Evolutionary conservation across 2,113 vertebrate genomes (phyloP).

Genomic region (Nerophis lumbriciformis): DNA sequence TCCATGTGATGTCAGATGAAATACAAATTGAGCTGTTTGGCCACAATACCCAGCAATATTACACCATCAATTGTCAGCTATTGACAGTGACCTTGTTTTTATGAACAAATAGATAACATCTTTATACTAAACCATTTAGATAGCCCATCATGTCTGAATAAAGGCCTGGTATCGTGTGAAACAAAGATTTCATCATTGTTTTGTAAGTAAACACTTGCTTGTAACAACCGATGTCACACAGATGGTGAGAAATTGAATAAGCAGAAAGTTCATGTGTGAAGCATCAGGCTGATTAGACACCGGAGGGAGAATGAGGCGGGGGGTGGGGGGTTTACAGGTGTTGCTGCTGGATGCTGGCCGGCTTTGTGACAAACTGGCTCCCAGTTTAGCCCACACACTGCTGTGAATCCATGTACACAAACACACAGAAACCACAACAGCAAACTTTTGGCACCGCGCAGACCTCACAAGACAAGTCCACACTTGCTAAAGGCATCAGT

Average conservation of each 20-base stretch:
- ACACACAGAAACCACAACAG: constrained; percentile 3
- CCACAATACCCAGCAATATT: no score
- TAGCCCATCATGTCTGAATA: no score
- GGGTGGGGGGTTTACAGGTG: constrained; percentile 28
- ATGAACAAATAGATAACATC: no score
- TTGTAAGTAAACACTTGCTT: not conserved
- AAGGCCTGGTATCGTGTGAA: no score
- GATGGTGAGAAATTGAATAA: constrained; percentile 11
- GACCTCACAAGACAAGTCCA: constrained; percentile 9
- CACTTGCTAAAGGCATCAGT: constrained; percentile 12
- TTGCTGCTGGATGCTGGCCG: constrained; percentile 32
- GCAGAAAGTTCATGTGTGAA: constrained; percentile 31
- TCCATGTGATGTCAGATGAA: no score
- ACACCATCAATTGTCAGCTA: no score
- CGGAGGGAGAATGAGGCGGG: constrained; percentile 22
- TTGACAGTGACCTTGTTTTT: no score
- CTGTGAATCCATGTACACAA: constrained; percentile 11
- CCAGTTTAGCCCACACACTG: constrained; percentile 14
- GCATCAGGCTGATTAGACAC: constrained; percentile 40
- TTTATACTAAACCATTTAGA: no score
- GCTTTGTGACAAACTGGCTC: constrained; percentile 18
- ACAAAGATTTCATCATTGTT: no score
- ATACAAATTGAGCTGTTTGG: no score
- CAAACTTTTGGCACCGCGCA: constrained; percentile 15
- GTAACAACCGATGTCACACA: not conserved